These are phyloP conservation scores for Pampus argenteus DNA, from an alignment of 2,797 vertebrate species.

Conservation along the genomic window DNA sequence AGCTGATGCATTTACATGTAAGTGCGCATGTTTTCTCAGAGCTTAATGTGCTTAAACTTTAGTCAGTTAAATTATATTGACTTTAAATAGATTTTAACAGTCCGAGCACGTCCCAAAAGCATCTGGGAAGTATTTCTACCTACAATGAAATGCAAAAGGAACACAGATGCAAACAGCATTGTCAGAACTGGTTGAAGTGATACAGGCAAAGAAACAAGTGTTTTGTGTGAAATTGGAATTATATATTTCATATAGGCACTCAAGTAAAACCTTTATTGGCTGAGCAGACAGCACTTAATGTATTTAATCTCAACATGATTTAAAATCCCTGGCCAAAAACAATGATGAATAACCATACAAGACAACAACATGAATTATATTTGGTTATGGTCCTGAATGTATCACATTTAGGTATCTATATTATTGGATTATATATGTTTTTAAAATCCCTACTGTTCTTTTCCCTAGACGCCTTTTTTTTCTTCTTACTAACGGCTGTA, in stretches of 20 bases:
- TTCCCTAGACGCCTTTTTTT: background rate
- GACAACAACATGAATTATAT: background rate
- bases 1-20: background rate
- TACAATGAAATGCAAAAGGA: background rate
- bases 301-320: background rate
- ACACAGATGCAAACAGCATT: background rate
- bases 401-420: background rate
- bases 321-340: background rate
- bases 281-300: background rate
- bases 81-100: background rate
- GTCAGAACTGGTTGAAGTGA: background rate
- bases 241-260: background rate
- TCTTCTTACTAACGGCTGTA: slow-evolving; percentile 13
- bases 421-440: background rate
- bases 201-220: background rate
- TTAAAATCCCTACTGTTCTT: background rate
- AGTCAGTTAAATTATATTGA: background rate
- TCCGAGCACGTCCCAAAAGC: background rate
- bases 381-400: background rate
- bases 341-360: background rate
- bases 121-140: background rate
- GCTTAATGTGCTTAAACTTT: background rate
- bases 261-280: background rate
- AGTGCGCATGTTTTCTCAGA: background rate
- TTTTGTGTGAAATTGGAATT: background rate